Evolutionary conservation across 2,797 vertebrate genomes (phyloP).

Genomic region (Chromis chromis): DNA sequence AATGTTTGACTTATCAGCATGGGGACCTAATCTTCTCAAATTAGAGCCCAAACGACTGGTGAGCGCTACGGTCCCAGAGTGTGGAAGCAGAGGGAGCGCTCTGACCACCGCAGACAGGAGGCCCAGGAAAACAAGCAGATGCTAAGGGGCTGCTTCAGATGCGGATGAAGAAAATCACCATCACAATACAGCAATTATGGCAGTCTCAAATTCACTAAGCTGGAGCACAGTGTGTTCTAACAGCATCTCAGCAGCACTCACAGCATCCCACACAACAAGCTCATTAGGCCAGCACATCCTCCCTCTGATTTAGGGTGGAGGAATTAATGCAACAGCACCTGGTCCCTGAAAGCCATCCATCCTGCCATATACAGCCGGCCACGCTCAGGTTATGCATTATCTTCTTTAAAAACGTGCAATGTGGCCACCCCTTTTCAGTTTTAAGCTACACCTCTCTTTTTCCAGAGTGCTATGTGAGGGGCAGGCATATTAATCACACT

Average conservation of each 20-base stretch:
- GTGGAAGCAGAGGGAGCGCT: conserved; percentile 70
- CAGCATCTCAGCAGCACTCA: conserved; percentile 77
- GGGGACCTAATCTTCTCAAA: conserved; percentile 78
- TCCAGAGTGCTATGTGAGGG: conserved; percentile 87
- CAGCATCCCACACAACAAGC: conserved; percentile 83
- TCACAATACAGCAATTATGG: conserved; percentile 81
- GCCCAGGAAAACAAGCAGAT: conserved; percentile 82
- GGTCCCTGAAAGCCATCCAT: conserved; percentile 79
- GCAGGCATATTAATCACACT: conserved; percentile 94
- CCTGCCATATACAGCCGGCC: conserved; percentile 64
- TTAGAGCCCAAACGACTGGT: conserved; percentile 73
- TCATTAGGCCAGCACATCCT: conserved; percentile 84
- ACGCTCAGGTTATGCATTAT: conserved; percentile 75
- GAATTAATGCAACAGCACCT: conserved; percentile 82
- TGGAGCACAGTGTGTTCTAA: conserved; percentile 77
- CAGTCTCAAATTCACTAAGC: conserved; percentile 77
- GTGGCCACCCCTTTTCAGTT: conserved; percentile 83
- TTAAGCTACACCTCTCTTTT: conserved; percentile 82
- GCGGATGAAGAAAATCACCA: conserved; percentile 68
- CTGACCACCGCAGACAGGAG: conserved; percentile 70
- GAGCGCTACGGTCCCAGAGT: conserved; percentile 63
- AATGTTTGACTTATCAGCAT: conserved; percentile 77
- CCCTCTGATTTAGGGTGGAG: conserved; percentile 81
- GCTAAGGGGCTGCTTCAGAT: conserved; percentile 73
- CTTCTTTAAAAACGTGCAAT: conserved; percentile 80